Evolutionary conservation across 2,113 vertebrate genomes (phyloP).

Genomic region (Antechinus flavipes): DNA sequence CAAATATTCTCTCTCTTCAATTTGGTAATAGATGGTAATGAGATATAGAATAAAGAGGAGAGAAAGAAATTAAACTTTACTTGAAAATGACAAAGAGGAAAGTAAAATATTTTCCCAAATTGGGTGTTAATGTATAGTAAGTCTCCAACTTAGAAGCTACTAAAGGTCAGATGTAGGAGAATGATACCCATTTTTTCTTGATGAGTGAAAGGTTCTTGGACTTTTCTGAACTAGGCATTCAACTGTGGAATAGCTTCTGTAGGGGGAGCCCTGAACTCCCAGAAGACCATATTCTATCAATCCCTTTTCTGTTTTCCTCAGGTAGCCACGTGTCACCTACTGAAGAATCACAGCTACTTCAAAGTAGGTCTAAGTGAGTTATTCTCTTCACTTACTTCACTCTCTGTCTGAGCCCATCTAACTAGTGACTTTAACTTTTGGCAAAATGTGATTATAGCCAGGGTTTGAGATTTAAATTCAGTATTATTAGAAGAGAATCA

Average conservation of each 20-base stretch:
- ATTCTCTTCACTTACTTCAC: background rate
- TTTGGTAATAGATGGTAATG: background rate
- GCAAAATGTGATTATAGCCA: background rate
- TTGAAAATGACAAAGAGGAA: constrained; percentile 62
- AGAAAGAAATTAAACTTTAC: constrained; percentile 30
- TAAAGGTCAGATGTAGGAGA: constrained; percentile 56
- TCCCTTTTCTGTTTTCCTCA: background rate
- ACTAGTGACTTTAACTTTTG: background rate
- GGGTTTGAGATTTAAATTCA: background rate
- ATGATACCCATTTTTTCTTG: constrained; percentile 55
- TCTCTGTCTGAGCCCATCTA: background rate
- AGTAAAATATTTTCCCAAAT: constrained; percentile 70
- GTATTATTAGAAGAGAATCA: background rate
- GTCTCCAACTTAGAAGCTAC: constrained; percentile 64
- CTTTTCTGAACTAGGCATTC: constrained; percentile 40
- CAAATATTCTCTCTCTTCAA: constrained; percentile 41
- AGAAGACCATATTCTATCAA: background rate
- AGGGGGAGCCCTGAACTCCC: background rate
- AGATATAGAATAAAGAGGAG: background rate
- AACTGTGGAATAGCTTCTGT: background rate
- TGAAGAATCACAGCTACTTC: background rate
- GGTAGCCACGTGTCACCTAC: background rate
- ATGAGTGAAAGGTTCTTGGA: constrained; percentile 77
- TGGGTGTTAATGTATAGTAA: background rate
- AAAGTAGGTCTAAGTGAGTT: background rate